Conservation (phyloP, 1,140 invertebrate species). For the Semibalanus balanoides region DNA sequence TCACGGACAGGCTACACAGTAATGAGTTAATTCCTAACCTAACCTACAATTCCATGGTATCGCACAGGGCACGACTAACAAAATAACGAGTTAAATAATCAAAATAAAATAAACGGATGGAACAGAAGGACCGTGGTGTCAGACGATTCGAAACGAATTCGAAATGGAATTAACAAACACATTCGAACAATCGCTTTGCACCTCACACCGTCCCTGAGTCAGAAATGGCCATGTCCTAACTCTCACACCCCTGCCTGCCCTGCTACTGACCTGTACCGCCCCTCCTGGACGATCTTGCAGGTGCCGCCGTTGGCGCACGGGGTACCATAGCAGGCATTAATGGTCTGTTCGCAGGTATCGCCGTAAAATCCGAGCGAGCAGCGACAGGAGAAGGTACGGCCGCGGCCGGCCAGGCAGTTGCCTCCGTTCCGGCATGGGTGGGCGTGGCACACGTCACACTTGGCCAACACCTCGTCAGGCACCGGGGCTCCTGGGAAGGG, state of each 20-base stretch:
- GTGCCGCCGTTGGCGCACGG: conserved; percentile 73
- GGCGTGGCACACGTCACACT: conserved; percentile 83
- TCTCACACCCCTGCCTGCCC: background rate
- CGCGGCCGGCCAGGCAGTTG: conserved; percentile 48
- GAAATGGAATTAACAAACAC: no score
- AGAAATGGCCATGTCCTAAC: no score
- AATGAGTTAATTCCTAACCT: no score
- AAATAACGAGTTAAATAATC: no score
- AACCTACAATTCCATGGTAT: no score
- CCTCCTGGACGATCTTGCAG: conserved; percentile 78
- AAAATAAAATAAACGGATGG: no score
- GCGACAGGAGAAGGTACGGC: conserved; percentile 28
- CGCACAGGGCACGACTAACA: no score
- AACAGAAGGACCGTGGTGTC: no score
- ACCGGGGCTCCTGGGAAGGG: conserved; percentile 26
- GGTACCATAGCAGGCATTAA: conserved; percentile 91
- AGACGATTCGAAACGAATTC: no score
- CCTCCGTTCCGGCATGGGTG: conserved; percentile 81
- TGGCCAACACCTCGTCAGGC: conserved; percentile 63
- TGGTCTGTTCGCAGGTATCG: conserved; percentile 76
- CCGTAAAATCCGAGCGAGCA: conserved; percentile 85
- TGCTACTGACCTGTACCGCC: conserved; percentile 59
- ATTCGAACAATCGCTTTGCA: no score
- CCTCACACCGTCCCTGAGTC: no score
- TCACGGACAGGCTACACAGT: no score